phyloP scores from a whole-genome alignment of 2,888 invertebrate genomes.

The Pasiphila rectangulata region DNA sequence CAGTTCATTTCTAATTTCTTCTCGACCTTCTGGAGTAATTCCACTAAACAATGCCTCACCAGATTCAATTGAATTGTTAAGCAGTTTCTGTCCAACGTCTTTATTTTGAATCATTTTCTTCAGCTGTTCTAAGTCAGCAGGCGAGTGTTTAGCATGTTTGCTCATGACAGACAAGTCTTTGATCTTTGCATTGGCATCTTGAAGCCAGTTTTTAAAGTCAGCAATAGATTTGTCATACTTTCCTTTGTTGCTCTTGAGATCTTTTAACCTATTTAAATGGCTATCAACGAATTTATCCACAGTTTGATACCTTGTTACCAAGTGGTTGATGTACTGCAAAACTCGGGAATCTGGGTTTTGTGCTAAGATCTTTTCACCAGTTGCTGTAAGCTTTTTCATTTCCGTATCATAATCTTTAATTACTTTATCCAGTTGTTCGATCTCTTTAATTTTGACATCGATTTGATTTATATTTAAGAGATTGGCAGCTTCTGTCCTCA shows the following conservation, averaged over 20 bases:
- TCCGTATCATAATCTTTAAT: constrained; percentile 84
- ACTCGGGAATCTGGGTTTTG: constrained; percentile 92
- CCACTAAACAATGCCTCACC: constrained; percentile 94
- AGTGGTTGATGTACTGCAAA: constrained; percentile 88
- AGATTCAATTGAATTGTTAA: constrained; percentile 90
- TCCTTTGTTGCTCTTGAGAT: constrained; percentile 85
- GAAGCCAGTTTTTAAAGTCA: constrained; percentile 89
- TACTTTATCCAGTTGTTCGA: constrained; percentile 82
- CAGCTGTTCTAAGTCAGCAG: constrained; percentile 87
- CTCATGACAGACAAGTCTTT: constrained; percentile 86
- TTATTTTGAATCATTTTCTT: constrained; percentile 87
- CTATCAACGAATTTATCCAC: constrained; percentile 85
- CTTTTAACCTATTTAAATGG: constrained; percentile 86
- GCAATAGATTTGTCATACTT: constrained; percentile 84
- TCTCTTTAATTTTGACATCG: constrained; percentile 85
- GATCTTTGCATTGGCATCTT: constrained; percentile 87
- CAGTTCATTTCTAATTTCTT: constrained; percentile 90
- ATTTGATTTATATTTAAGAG: constrained; percentile 86
- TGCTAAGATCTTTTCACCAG: constrained; percentile 86
- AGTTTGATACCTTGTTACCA: constrained; percentile 87
- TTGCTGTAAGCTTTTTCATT: constrained; percentile 83
- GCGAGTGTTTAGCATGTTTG: constrained; percentile 88
- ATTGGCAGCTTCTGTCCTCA: constrained; percentile 86
- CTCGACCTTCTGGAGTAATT: constrained; percentile 92
- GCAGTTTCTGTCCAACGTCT: constrained; percentile 88